Evolutionary conservation across 2,113 vertebrate species (phyloP), one percentile per base, ranked within the genome.

Genomic region (Arvicanthis niloticus): DNA sequence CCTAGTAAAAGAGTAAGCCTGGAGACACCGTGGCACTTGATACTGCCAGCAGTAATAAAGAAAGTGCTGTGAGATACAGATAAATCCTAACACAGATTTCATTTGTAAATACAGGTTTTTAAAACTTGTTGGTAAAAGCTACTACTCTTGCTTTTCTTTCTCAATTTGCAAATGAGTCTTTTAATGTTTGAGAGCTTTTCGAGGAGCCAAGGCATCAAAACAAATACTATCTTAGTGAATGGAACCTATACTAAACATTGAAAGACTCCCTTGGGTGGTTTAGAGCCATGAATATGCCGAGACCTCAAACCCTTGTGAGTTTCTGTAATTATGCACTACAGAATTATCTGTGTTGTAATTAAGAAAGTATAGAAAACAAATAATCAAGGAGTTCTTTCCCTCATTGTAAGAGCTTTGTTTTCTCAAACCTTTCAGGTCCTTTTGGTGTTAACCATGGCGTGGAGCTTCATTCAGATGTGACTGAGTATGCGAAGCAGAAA

Each of bases 401-500:
- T 51, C 5, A 42, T 94, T 87, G n/a, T 81, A 40, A 93, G 58
- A 58, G 12, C n/a, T 89, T 95, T 89, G 45, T 89, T 81, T 96
- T 95, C 58, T 91, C 51, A 70, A 97, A 82, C 5, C 42, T 97
- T 98, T 22, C 97, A 99, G 99, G 99, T 97, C 99, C 99, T 10
- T 99, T 99, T 95, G 99, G 99, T 26, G 98, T 99, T 73, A 99
- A 99, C 96, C 99, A 99, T 0, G 99, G 99, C 0, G 99, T 99
- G 70, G 99, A 99, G 96, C 98, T 99, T 8, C 99, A 99, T 37
- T 98, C 99, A 0, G 99, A 99, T 9, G 99, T 99, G 45, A 99
- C 99, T 0, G 99, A 99, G 26, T 99, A 99, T 0, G 99, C 99
- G 0, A 99, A 99, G 98, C 99, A 99, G 98, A 99, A 99, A 96